Evolutionary conservation across 1,140 invertebrate species (phyloP).

Genomic region (Chironomus striatipennis): DNA sequence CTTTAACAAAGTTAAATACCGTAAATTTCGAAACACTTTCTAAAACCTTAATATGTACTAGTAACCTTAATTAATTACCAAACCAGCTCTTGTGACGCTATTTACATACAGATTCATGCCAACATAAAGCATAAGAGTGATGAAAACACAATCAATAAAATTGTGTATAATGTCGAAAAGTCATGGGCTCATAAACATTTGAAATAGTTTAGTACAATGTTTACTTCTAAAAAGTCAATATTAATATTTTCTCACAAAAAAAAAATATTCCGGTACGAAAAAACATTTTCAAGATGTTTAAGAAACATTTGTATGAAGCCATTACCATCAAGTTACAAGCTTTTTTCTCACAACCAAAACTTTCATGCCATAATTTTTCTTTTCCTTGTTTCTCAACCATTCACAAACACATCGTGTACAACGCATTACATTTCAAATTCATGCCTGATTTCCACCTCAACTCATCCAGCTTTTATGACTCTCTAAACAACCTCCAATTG

Average conservation of each 20-base stretch:
- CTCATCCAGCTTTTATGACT: too few relatives aligned
- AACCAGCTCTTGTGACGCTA: too few relatives aligned
- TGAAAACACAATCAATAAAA: neutral
- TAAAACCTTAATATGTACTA: too few relatives aligned
- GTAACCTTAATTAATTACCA: too few relatives aligned
- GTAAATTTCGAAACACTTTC: too few relatives aligned
- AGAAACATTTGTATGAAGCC: neutral
- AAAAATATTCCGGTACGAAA: neutral
- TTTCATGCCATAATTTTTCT: neutral
- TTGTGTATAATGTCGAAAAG: neutral
- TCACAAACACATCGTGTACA: too few relatives aligned
- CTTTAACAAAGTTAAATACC: too few relatives aligned
- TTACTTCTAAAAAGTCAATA: neutral
- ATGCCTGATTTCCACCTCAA: too few relatives aligned
- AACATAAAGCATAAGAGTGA: neutral
- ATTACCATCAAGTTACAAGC: neutral
- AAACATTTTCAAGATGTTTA: constrained; percentile 3
- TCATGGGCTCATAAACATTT: neutral
- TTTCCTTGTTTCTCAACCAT: neutral
- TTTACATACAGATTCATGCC: neutral
- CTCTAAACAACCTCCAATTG: constrained; percentile 1
- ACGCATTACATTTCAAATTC: too few relatives aligned
- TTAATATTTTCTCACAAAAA: neutral
- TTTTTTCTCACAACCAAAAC: neutral
- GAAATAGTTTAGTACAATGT: neutral